Percentiles rank a stretch among this genome's conserved stretches.
Conservation (phyloP, 2,113 vertebrate species). For the Holacanthus passer region DNA sequence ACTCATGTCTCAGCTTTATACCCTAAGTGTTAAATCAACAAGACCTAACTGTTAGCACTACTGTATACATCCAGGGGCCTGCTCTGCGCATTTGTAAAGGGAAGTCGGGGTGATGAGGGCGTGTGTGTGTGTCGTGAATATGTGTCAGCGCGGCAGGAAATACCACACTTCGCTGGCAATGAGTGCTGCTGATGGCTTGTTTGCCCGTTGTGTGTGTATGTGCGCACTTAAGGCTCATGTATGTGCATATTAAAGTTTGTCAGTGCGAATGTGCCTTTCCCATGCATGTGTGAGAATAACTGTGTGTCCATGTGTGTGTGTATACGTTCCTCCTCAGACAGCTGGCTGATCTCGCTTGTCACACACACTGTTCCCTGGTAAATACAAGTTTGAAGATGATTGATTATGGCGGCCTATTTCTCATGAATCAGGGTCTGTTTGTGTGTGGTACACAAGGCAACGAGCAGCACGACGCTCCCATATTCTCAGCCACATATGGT, state of each 20-base stretch:
- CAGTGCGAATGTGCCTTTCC: not conserved
- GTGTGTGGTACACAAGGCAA: conserved; percentile 51
- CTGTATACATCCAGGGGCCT: conserved; percentile 55
- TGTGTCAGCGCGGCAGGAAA: conserved; percentile 74
- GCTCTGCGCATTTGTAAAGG: conserved; percentile 49
- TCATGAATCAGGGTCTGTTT: conserved; percentile 67
- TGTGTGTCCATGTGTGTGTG: not conserved
- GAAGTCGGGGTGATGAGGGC: conserved; percentile 38
- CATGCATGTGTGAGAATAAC: not conserved
- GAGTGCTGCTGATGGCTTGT: conserved; percentile 70
- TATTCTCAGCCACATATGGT: conserved; percentile 58
- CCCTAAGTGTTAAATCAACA: conserved; percentile 68
- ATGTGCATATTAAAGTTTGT: conserved; percentile 24
- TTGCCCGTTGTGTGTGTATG: conserved; percentile 38
- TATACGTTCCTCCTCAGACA: conserved; percentile 48
- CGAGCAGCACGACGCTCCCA: conserved; percentile 16
- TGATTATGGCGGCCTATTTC: conserved; percentile 69
- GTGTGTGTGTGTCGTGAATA: conserved; percentile 41
- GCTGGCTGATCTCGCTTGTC: conserved; percentile 64
- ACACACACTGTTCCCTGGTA: conserved; percentile 58
- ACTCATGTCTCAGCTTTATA: conserved; percentile 50
- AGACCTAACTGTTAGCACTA: conserved; percentile 41
- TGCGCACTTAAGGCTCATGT: not conserved
- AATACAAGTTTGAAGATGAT: conserved; percentile 71
- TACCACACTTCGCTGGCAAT: conserved; percentile 56